Base-by-base conservation (phyloP, 1,140 invertebrate species). In the Euura saliciscinereae region DNA sequence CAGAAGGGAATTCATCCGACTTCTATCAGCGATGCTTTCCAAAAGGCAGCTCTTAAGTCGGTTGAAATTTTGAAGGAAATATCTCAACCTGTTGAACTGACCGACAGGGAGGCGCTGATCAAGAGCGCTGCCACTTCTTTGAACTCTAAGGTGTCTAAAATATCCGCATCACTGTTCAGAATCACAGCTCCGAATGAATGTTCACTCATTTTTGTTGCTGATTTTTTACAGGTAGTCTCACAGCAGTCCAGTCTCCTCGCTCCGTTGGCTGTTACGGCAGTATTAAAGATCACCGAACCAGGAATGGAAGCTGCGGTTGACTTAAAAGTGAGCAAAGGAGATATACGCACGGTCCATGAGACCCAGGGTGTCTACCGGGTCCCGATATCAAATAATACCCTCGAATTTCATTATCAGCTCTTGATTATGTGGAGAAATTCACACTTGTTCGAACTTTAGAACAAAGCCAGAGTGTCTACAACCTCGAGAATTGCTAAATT, bases 1-100 rank as follows among this genome's bases (percentile, higher is more conserved):
- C 90, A 92, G 68, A 97, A 97, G 88, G 99, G 98, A 73, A 97
- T 99, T 83, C 99, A 99, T 87, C 98, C 99, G 10, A 99, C 98
- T 13, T 93, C 93, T 5, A 99, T 99, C 77, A 99, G 98, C 6
- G 98, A 99, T 81, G 93, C 97, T 42, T 99, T 99, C 84, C 96
- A 99, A 84, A 92, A 93, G 77, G 98, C 98, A 71, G 92, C 97
- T 8, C 84, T 87, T 51, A 94, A 97, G 85, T 93, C 95, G 77
- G 91, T 97, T 64, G 92, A 97, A 86, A 96, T 99, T 76, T 88
- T 99, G 3, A 94, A 88, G 79, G 88, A 90, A 10, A 97, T 99
- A 91, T 91, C 97, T 0, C 95, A 91, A 45, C 94, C 96, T 44
- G 91, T 99, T 66, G 93, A 99, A 81, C 87, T 99, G 10, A 88